These are phyloP conservation scores for Lysiphlebus fabarum DNA, from an alignment of 1,140 invertebrate species.

Conservation along the genomic window DNA sequence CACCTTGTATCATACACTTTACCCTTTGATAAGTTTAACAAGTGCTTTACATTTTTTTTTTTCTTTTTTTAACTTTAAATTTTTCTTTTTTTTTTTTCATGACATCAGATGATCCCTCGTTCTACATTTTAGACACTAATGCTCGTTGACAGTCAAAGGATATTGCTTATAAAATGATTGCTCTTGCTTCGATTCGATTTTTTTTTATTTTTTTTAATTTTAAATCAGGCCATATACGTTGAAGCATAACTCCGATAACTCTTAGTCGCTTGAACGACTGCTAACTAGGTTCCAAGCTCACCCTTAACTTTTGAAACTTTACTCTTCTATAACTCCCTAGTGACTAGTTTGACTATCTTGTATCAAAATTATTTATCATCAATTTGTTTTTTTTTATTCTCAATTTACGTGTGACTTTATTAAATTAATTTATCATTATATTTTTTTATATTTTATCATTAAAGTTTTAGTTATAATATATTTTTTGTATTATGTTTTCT, in stretches of 20 bases:
- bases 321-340: neutral
- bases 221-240: neutral
- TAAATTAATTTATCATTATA: neutral
- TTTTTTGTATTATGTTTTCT: too few relatives aligned
- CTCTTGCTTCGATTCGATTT: neutral
- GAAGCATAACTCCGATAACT: neutral
- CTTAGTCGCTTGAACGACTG: neutral
- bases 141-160: too few relatives aligned
- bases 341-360: neutral
- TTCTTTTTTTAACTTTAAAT: too few relatives aligned
- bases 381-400: neutral
- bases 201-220: conserved; percentile 3
- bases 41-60: too few relatives aligned
- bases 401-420: neutral
- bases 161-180: conserved; percentile 3
- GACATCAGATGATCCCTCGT: too few relatives aligned
- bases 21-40: too few relatives aligned
- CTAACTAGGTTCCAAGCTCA: conserved; percentile 11
- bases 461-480: too few relatives aligned
- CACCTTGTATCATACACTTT: too few relatives aligned
- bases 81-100: too few relatives aligned
- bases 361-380: neutral
- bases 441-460: too few relatives aligned
- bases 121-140: too few relatives aligned
- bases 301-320: neutral